Conservation (phyloP, 2,888 invertebrate genomes). For the Formica aserva region DNA sequence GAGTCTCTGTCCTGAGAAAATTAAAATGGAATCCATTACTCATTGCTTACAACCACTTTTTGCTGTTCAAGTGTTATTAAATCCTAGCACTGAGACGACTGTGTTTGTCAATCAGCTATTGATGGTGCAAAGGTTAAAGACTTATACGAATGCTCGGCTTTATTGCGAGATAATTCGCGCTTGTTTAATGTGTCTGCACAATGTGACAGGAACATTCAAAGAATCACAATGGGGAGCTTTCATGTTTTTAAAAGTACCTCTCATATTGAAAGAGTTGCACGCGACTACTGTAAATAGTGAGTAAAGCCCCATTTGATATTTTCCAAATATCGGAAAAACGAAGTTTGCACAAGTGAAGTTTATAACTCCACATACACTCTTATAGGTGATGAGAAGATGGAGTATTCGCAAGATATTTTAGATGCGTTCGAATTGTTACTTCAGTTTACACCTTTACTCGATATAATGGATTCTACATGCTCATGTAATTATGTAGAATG, state of each 20-base stretch:
- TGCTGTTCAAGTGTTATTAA: conserved; percentile 93
- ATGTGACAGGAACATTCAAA: conserved; percentile 93
- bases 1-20: conserved; percentile 87
- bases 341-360: background rate
- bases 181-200: conserved; percentile 95
- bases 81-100: conserved; percentile 94
- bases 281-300: conserved; percentile 87
- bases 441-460: conserved; percentile 93
- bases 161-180: conserved; percentile 96
- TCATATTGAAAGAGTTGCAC: conserved; percentile 91
- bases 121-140: conserved; percentile 94
- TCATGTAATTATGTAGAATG: conserved; percentile 95
- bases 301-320: conserved; percentile 18
- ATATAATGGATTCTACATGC: conserved; percentile 95
- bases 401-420: conserved; percentile 92
- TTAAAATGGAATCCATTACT: conserved; percentile 89
- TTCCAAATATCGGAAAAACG: background rate
- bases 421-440: conserved; percentile 94
- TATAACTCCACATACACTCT: background rate
- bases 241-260: conserved; percentile 96
- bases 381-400: conserved; percentile 87
- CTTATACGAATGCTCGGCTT: conserved; percentile 92
- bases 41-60: conserved; percentile 93
- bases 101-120: conserved; percentile 93
- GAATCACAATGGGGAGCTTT: conserved; percentile 98